Conservation (phyloP, 2,888 invertebrate species). For the Ichneumoninae sp. region DNA sequence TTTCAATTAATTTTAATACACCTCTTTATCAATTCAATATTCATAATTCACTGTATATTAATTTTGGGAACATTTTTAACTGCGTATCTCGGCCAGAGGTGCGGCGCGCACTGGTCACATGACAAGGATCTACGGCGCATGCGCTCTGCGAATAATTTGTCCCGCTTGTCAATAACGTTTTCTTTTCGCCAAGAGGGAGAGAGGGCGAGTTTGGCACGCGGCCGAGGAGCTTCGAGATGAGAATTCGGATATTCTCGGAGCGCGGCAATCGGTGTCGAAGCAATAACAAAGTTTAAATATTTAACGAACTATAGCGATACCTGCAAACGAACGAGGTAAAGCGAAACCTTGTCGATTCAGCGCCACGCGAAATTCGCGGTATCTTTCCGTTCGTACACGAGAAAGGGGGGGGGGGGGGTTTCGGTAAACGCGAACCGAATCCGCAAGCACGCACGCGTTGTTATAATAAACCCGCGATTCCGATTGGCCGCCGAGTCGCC, state of each 20-base stretch:
- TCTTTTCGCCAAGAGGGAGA: neutral
- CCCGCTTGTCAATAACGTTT: neutral
- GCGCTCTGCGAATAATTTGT: neutral
- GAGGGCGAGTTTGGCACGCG: conserved; percentile 7
- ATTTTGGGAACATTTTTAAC: neutral
- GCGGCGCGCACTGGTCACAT: neutral
- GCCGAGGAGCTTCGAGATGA: conserved; percentile 11
- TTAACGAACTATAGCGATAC: neutral
- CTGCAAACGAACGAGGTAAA: neutral
- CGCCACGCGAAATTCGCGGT: conserved; percentile 23
- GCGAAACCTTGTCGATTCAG: conserved; percentile 18
- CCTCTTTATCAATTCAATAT: no score
- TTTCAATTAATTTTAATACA: no score
- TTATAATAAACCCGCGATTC: conserved; percentile 71
- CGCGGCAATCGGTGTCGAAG: neutral
- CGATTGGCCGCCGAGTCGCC: conserved; percentile 80
- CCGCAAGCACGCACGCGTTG: conserved; percentile 71
- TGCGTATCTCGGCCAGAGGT: neutral
- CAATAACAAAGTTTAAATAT: conserved; percentile 10
- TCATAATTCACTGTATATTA: no score
- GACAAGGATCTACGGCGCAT: neutral
- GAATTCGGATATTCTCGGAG: conserved; percentile 38
- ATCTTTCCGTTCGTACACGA: conserved; percentile 41
- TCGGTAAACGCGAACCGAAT: conserved; percentile 65
- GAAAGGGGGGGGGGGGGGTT: conserved; percentile 11